These are phyloP conservation scores for Cladopsammia gracilis DNA, from an alignment of 64 coral and sea anemone genomes.

Conservation along the genomic window DNA sequence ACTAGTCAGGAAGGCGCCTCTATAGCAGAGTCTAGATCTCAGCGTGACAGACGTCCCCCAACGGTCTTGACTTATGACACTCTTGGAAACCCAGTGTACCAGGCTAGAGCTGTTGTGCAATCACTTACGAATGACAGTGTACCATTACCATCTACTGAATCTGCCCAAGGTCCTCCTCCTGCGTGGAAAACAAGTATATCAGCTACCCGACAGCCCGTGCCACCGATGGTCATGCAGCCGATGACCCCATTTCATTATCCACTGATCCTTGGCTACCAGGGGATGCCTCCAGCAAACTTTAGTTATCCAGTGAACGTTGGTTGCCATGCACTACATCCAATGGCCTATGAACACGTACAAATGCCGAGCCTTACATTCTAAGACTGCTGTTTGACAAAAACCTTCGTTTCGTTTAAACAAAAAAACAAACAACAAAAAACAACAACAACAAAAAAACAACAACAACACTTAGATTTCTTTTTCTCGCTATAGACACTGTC, in stretches of 20 bases:
- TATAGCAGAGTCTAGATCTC: not conserved
- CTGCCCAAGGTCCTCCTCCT: not conserved
- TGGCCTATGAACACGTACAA: not conserved
- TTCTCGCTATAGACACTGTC: not conserved
- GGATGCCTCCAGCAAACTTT: not conserved
- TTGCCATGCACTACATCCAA: too few species aligned
- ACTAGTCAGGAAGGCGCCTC: not conserved
- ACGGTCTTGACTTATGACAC: conserved; percentile 25
- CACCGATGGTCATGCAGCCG: not conserved
- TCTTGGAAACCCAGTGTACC: conserved; percentile 30
- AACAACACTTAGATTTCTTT: not conserved
- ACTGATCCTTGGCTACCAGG: not conserved
- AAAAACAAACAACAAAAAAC: too few species aligned
- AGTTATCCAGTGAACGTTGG: not conserved
- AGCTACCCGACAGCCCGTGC: not conserved
- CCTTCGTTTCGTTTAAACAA: not conserved
- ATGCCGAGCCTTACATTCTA: not conserved
- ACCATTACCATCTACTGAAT: too few species aligned
- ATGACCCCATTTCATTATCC: not conserved
- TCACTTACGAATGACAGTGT: not conserved
- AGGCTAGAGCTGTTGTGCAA: not conserved
- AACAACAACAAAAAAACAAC: not conserved
- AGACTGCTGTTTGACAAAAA: not conserved
- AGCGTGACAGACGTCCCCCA: not conserved
- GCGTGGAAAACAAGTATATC: not conserved